These are phyloP conservation scores for Tachysurus fulvidraco DNA, from an alignment of 2,113 vertebrate genomes.

Conservation along the genomic window DNA sequence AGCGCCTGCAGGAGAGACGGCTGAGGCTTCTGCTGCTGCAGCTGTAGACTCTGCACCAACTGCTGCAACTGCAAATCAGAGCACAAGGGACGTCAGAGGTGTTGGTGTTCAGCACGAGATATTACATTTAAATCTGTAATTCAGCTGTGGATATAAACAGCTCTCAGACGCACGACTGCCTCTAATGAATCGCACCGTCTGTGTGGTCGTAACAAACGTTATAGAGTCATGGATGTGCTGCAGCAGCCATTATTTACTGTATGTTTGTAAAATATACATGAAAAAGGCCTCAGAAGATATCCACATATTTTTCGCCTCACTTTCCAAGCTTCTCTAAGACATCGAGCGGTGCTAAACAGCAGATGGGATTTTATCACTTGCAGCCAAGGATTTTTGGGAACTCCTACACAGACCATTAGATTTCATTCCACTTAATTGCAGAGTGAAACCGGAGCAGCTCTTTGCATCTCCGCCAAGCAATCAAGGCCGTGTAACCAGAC, in stretches of 20 bases:
- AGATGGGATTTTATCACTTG: constrained; percentile 19
- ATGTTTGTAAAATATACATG: background rate
- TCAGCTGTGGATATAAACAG: background rate
- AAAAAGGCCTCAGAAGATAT: background rate
- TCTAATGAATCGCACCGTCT: background rate
- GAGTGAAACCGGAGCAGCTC: background rate
- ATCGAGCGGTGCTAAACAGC: background rate
- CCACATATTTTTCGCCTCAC: background rate
- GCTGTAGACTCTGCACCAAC: constrained; percentile 93
- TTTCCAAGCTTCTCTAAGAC: background rate
- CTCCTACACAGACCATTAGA: background rate
- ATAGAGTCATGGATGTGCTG: background rate
- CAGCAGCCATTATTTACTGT: background rate
- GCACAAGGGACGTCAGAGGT: background rate
- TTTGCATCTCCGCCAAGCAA: background rate
- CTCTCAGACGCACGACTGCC: background rate
- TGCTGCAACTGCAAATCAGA: constrained; percentile 84
- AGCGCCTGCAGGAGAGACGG: constrained; percentile 93
- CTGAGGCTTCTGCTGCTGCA: constrained; percentile 98
- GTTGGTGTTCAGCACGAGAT: no score
- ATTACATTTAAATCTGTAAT: background rate
- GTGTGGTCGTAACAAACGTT: background rate
- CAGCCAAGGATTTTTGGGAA: constrained; percentile 3
- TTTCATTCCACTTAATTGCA: background rate
- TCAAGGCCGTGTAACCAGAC: background rate